phyloP scores from a whole-genome alignment of 2,797 vertebrate genomes.

The Gouania willdenowi region DNA sequence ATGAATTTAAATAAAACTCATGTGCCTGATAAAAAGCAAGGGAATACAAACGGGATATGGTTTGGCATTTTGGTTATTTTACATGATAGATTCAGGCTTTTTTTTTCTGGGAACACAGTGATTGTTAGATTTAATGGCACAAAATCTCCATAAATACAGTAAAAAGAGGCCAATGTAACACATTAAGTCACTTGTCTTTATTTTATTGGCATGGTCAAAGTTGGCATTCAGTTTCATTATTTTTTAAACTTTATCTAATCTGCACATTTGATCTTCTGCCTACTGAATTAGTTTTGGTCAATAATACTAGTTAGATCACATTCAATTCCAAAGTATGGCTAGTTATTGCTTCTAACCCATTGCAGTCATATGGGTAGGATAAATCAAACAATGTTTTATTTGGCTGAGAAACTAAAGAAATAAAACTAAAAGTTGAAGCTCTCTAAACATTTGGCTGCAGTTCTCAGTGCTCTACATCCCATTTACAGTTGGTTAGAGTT shows the following conservation, averaged over 20 bases:
- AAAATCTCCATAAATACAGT: slow-evolving; percentile 43
- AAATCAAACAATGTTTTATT: too few relatives aligned
- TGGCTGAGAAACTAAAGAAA: slow-evolving; percentile 9
- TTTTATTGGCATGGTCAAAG: too few relatives aligned
- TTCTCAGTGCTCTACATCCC: slow-evolving; percentile 54
- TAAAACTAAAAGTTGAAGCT: slow-evolving; percentile 27
- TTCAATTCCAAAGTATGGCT: too few relatives aligned
- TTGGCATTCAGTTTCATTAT: too few relatives aligned
- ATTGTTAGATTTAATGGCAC: slow-evolving; percentile 68
- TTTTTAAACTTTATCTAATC: too few relatives aligned
- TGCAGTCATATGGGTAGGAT: too few relatives aligned
- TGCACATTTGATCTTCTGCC: too few relatives aligned
- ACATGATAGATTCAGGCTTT: slow-evolving; percentile 58
- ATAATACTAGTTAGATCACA: too few relatives aligned
- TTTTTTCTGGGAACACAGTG: slow-evolving; percentile 66
- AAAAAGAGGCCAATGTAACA: slow-evolving; percentile 32
- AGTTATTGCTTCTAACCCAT: too few relatives aligned
- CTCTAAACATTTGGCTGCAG: slow-evolving; percentile 31
- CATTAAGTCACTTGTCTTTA: too few relatives aligned
- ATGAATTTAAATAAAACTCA: slow-evolving; percentile 65
- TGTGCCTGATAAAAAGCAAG: slow-evolving; percentile 60
- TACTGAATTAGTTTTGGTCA: too few relatives aligned
- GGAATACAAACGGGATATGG: slow-evolving; percentile 63
- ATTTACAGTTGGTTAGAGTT: too few relatives aligned
- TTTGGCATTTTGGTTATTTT: slow-evolving; percentile 72